Evolutionary conservation across 2,888 invertebrate species (phyloP).

Genomic region (Loripinus fragilis): DNA sequence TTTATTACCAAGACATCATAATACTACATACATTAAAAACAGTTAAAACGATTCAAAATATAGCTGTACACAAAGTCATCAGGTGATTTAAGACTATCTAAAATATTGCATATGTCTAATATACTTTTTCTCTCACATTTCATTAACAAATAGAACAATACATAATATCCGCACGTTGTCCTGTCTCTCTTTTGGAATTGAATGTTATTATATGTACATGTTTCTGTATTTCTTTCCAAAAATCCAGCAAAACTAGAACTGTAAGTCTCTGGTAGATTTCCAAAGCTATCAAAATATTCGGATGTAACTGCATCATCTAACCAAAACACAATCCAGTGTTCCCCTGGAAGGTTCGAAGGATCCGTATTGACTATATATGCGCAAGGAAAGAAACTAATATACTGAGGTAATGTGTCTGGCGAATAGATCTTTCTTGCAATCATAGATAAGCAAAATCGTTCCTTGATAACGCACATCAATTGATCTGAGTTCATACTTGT

Average conservation of each 20-base stretch:
- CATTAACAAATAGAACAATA: slow-evolving; percentile 10
- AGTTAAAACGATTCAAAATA: neutral
- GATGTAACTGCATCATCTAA: neutral
- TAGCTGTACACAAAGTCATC: neutral
- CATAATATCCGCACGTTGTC: slow-evolving; percentile 5
- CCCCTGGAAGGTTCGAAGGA: neutral
- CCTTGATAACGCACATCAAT: neutral
- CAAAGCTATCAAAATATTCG: neutral
- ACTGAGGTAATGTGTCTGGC: neutral
- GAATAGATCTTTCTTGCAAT: neutral
- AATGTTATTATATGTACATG: neutral
- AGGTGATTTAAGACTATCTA: neutral
- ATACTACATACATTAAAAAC: too few species aligned
- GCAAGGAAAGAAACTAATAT: neutral
- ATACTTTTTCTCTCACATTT: neutral
- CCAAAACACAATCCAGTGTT: neutral
- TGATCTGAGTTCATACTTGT: neutral
- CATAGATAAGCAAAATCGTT: neutral
- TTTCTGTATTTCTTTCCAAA: neutral
- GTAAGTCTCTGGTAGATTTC: neutral
- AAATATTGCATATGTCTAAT: too few species aligned
- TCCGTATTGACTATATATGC: neutral
- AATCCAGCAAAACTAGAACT: neutral
- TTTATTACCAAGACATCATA: too few species aligned
- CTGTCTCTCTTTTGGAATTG: neutral